Evolutionary conservation across 2,113 vertebrate species (phyloP).

Genomic region (Nothoprocta pentlandii): DNA sequence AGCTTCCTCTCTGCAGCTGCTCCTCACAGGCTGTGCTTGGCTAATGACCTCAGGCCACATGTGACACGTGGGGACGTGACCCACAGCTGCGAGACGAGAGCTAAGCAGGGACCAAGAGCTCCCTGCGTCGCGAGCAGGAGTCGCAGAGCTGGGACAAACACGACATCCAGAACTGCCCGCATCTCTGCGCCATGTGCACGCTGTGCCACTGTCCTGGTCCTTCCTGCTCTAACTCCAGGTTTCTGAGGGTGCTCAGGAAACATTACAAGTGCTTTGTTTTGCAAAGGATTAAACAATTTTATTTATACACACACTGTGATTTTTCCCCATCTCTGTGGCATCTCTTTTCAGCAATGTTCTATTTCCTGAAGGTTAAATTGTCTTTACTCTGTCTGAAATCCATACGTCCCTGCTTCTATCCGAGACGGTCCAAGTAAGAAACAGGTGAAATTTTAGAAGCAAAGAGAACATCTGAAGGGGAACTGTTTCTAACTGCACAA

Average conservation of each 20-base stretch:
- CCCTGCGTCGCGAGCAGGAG: not conserved
- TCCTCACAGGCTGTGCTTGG: conserved; percentile 7
- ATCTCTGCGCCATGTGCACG: no score
- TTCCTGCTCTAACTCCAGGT: not conserved
- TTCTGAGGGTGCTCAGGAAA: not conserved
- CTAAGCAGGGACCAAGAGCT: not conserved
- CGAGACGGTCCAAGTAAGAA: conserved; percentile 29
- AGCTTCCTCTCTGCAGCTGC: conserved; percentile 61
- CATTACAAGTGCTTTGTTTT: not conserved
- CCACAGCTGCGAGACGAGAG: conserved; percentile 49
- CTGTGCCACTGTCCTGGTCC: not conserved
- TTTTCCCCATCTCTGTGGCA: conserved; percentile 9
- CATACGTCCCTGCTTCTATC: conserved; percentile 1
- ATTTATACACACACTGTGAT: conserved; percentile 11
- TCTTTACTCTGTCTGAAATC: conserved; percentile 11
- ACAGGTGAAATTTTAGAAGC: conserved; percentile 45
- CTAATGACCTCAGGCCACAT: conserved; percentile 60
- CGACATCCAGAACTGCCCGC: not conserved
- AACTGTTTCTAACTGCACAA: not conserved
- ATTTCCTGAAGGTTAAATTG: not conserved
- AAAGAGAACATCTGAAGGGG: conserved; percentile 1
- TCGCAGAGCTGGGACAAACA: not conserved
- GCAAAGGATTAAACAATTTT: conserved; percentile 7
- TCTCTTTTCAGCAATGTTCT: not conserved
- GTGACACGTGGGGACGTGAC: conserved; percentile 37